Conservation (phyloP, 2,797 vertebrate species). For the Gobio occitaniae region DNA sequence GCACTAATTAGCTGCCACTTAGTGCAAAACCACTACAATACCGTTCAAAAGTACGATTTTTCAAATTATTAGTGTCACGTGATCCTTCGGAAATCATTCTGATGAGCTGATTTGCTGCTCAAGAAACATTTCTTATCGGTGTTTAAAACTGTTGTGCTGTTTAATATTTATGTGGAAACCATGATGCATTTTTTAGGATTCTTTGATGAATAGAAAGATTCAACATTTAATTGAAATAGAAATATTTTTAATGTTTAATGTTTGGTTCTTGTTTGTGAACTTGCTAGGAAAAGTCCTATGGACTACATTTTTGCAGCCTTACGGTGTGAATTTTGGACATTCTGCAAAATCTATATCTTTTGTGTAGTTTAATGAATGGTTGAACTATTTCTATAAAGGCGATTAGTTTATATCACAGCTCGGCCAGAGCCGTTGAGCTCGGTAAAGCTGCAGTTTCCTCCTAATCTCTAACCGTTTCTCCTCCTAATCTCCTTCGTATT, state of each 20-base stretch:
- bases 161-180: background rate
- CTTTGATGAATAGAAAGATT: background rate
- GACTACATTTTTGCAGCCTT: too few species aligned
- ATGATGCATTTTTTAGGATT: too few species aligned
- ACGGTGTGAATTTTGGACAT: background rate
- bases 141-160: background rate
- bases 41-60: background rate
- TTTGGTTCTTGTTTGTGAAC: background rate
- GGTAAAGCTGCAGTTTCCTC: too few species aligned
- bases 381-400: background rate
- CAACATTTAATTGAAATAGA: background rate
- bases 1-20: slow-evolving; percentile 10
- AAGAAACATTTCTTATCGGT: background rate
- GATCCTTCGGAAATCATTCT: background rate
- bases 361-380: too few species aligned
- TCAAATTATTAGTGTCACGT: background rate
- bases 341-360: too few species aligned
- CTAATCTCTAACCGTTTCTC: too few species aligned
- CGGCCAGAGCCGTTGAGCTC: too few species aligned
- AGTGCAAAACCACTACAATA: background rate
- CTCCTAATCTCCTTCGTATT: too few species aligned
- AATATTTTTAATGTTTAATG: too few species aligned
- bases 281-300: background rate
- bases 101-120: background rate
- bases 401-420: too few species aligned